A percentile compares a stretch with the other conserved stretches of the same genome.
Evolutionary conservation across 2,113 vertebrate genomes (phyloP).

Genomic region (Seriola rivoliana): DNA sequence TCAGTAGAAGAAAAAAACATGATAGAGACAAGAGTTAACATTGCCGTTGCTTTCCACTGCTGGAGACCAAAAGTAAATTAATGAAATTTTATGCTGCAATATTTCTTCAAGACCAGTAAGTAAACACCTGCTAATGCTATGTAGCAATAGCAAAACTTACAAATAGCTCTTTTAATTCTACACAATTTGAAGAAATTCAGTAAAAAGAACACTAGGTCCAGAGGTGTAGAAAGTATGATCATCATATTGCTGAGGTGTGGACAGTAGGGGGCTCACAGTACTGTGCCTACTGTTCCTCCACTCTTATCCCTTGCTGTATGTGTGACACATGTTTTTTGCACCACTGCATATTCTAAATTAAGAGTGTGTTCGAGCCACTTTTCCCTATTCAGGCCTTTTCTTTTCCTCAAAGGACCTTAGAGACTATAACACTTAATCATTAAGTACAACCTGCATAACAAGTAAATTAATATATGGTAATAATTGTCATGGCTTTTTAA

Average conservation of each 20-base stretch:
- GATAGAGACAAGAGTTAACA: too few species aligned
- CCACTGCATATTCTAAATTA: background rate
- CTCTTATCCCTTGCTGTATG: background rate
- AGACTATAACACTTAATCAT: background rate
- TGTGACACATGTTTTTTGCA: background rate
- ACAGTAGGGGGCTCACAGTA: conserved; percentile 5
- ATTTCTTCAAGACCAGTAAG: too few species aligned
- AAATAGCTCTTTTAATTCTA: background rate
- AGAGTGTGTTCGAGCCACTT: background rate
- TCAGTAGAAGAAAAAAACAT: too few species aligned
- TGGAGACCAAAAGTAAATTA: too few species aligned
- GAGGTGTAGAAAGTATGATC: background rate
- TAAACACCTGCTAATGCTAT: too few species aligned
- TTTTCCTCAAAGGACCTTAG: conserved; percentile 10
- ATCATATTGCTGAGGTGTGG: background rate
- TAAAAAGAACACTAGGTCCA: background rate
- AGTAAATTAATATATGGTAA: conserved; percentile 18
- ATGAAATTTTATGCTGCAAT: too few species aligned
- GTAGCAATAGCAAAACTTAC: too few species aligned
- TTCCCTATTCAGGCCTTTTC: background rate
- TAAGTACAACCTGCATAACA: conserved; percentile 7
- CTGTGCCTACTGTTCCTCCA: background rate
- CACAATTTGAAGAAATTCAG: background rate
- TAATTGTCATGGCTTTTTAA: conserved; percentile 45
- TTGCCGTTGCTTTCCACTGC: too few species aligned